Base-by-base conservation (phyloP, 2,113 vertebrate genomes). In the Pycnonotus jocosus region DNA sequence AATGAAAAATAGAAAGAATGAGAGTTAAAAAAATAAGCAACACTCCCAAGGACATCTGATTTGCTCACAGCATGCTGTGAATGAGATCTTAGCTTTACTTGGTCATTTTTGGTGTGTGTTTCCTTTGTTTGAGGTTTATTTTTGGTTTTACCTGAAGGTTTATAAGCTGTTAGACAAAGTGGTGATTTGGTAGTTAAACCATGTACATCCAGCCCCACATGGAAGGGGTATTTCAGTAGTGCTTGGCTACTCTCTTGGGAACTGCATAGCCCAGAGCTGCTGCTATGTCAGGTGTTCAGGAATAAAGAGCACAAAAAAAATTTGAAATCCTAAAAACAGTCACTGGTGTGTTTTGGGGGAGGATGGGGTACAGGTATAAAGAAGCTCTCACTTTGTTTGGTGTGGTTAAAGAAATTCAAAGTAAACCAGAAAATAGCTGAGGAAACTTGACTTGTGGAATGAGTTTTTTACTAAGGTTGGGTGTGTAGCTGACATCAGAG, bases 281-380 rank as follows among this genome's bases (percentile, higher is more conserved):
- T 89, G 16, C 23, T 16, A 1, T 21, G 15, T 50, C 35, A 30
- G 0, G 1, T 33, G 7, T 3, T 42, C 9, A 78, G 47, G 25
- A 58, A 21, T 19, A n/a, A 74, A 62, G 28, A 68, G 19, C 12
- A 31, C 4, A 27, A 18, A 77, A 48, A 90, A 14, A 4, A n/a
- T n/a, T 4, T 0, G 1, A 57, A 65, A 65, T 40, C 7, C 15
- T 45, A 14, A n/a, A 81, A 70, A 6, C 20, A 28, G 1, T 83
- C 11, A 6, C 7, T 15, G 3, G 19, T 33, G 3, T 4, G 5
- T 27, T 82, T 53, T 35, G 15, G 9, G 6, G 48, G 15, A 24
- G 33, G 38, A 11, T 0, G 2, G 2, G 37, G 4, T 48, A 2
- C 12, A 28, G 23, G 2, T 64, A 8, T 25, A 24, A 35, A 28